Conservation (phyloP, 2,113 vertebrate genomes). For the Mus musculus region DNA sequence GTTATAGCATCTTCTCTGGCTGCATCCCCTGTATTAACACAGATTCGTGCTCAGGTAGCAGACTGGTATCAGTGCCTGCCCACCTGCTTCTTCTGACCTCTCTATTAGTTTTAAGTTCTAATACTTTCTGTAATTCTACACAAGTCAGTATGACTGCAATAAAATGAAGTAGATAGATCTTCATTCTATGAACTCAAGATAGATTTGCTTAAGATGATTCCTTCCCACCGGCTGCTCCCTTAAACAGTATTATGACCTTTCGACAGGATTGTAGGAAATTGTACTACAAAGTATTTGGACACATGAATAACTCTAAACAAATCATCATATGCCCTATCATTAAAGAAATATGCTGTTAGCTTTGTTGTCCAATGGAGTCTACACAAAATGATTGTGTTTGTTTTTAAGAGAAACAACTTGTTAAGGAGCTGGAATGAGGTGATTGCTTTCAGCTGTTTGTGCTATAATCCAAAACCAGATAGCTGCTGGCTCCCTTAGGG, state of each 20-base stretch:
- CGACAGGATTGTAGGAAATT: neutral
- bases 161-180: neutral
- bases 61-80: neutral
- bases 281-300: neutral
- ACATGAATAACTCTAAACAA: neutral
- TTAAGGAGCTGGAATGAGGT: neutral
- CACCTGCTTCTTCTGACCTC: neutral
- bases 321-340: neutral
- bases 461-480: constrained; percentile 16
- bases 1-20: neutral
- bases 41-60: neutral
- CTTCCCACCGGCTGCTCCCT: neutral
- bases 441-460: constrained; percentile 66
- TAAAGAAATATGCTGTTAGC: neutral
- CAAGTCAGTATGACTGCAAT: neutral
- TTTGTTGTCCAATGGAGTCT: neutral
- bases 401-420: constrained; percentile 33
- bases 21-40: rapidly evolving
- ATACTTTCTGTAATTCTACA: neutral
- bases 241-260: neutral
- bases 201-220: neutral
- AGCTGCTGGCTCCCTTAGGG: constrained; percentile 36
- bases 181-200: neutral
- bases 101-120: neutral
- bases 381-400: constrained; percentile 18